Conservation (phyloP, 2,797 vertebrate genomes). For the Propithecus deckenii region DNA sequence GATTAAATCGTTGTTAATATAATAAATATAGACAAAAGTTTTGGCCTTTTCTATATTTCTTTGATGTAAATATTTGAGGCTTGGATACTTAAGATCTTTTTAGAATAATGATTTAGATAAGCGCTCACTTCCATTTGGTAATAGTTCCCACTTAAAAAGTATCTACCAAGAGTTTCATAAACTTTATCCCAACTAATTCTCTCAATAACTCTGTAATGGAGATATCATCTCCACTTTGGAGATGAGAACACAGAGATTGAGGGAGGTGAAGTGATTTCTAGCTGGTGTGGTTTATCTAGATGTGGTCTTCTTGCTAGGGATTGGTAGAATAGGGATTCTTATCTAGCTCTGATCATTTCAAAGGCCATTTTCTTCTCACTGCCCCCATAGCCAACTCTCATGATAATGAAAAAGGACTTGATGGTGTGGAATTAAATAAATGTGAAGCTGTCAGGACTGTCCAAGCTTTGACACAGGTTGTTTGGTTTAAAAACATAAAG, state of each 20-base stretch:
- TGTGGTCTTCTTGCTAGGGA: too few species aligned
- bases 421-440: not conserved
- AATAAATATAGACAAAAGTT: not conserved
- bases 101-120: not conserved
- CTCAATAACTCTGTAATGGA: not conserved
- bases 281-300: not conserved
- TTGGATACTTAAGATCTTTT: not conserved
- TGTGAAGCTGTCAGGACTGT: not conserved
- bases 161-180: slow-evolving; percentile 2
- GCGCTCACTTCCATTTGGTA: not conserved
- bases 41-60: not conserved
- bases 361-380: not conserved
- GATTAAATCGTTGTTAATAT: not conserved
- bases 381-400: too few species aligned
- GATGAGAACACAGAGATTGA: not conserved
- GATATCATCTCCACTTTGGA: not conserved
- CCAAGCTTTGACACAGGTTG: not conserved
- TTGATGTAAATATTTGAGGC: not conserved
- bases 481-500: not conserved
- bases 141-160: not conserved
- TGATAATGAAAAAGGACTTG: not conserved
- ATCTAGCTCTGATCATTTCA: not conserved
- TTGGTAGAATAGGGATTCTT: not conserved
- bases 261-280: not conserved
- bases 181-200: not conserved